These are phyloP conservation scores for Neogobius melanostomus DNA, from an alignment of 2,113 vertebrate genomes.

Conservation along the genomic window DNA sequence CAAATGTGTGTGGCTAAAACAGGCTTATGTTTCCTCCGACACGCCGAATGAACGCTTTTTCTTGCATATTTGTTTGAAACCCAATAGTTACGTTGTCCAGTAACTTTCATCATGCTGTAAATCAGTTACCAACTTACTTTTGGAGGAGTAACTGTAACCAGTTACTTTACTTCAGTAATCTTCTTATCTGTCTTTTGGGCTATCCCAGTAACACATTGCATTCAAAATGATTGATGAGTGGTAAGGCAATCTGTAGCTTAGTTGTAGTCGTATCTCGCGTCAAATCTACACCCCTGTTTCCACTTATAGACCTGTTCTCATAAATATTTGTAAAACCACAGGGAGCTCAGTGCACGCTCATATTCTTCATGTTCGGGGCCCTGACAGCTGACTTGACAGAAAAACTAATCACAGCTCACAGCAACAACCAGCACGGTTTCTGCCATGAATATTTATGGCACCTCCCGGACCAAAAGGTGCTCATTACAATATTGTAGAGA, in stretches of 20 bases:
- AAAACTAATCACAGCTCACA: slow-evolving; percentile 27
- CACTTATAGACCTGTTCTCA: not conserved
- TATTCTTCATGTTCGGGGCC: slow-evolving; percentile 9
- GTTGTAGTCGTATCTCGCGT: not conserved
- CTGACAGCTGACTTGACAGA: slow-evolving; percentile 20
- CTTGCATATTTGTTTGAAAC: no score
- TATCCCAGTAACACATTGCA: no score
- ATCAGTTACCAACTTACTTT: no score
- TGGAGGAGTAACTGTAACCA: no score
- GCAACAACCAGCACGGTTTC: slow-evolving; percentile 16
- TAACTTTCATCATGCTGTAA: no score
- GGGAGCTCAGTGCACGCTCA: slow-evolving; percentile 12
- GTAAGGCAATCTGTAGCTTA: not conserved
- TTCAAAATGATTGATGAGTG: no score
- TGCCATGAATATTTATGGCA: slow-evolving; percentile 22
- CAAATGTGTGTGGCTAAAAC: no score
- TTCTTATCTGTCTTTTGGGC: no score
- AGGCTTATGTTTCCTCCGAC: no score
- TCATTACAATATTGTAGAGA: slow-evolving; percentile 17
- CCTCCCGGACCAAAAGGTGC: slow-evolving; percentile 2
- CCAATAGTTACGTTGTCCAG: no score
- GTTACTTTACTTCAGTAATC: no score
- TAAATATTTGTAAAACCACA: slow-evolving; percentile 7
- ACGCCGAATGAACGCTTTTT: no score
- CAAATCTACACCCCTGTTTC: not conserved